Evolutionary conservation across 2,113 vertebrate species (phyloP).

Genomic region (Garra rufa): DNA sequence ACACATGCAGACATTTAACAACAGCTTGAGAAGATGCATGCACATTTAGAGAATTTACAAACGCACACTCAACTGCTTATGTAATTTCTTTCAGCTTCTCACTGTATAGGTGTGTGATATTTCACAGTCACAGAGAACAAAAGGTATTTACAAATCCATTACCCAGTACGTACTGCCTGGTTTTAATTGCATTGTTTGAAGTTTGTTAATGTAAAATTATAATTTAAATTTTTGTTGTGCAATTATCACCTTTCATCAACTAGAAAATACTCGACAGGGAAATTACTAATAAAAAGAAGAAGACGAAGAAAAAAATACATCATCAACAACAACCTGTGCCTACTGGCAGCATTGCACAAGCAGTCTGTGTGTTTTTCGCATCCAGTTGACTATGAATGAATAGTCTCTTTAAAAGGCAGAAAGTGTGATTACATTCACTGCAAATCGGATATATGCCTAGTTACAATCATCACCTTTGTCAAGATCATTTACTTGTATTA

Average conservation of each 20-base stretch:
- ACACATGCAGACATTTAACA: not conserved
- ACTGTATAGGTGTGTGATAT: not conserved
- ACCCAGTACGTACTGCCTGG: not conserved
- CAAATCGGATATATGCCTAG: not conserved
- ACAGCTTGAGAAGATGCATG: not conserved
- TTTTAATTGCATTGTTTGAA: not conserved
- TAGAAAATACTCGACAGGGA: not conserved
- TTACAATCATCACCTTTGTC: not conserved
- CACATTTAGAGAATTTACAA: not conserved
- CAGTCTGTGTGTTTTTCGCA: not conserved
- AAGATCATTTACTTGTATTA: no score
- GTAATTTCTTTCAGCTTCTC: not conserved
- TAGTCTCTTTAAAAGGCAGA: not conserved
- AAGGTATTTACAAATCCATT: not conserved
- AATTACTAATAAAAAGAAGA: not conserved
- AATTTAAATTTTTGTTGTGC: not conserved
- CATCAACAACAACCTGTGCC: no score
- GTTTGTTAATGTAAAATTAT: not conserved
- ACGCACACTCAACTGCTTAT: not conserved
- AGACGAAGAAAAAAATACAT: no score
- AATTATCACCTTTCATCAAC: slow-evolving; percentile 11
- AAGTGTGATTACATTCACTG: not conserved
- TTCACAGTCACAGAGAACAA: not conserved
- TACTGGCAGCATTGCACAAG: not conserved
- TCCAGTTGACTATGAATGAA: not conserved